Conservation (phyloP, 1,140 invertebrate species). For the Pteromalus puparum region DNA sequence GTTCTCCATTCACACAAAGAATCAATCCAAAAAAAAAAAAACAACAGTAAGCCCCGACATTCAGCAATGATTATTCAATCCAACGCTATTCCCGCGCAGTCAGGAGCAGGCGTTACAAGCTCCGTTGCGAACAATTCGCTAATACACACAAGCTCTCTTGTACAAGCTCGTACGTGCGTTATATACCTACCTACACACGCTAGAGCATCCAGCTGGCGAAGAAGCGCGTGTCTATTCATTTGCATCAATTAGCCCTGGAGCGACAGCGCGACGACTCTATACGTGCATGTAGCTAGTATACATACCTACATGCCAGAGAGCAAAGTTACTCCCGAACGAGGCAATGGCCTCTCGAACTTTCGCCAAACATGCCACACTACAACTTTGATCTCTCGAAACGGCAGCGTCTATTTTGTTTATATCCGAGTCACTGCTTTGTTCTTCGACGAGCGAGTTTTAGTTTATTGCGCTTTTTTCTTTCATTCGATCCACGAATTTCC, state of each 20-base stretch:
- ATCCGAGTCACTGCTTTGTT: not conserved
- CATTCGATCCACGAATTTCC: too few relatives aligned
- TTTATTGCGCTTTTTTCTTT: too few relatives aligned
- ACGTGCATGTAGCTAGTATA: not conserved
- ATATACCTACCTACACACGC: not conserved
- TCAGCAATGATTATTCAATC: not conserved
- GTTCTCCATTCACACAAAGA: too few relatives aligned
- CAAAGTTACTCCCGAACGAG: not conserved
- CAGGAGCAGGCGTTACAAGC: not conserved
- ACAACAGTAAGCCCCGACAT: too few relatives aligned
- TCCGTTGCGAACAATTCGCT: not conserved
- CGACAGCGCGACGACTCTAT: not conserved
- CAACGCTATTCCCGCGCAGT: not conserved
- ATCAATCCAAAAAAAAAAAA: too few relatives aligned
- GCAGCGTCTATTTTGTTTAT: not conserved
- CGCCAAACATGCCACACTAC: not conserved
- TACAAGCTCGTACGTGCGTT: not conserved
- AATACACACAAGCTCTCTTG: not conserved
- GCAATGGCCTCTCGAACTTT: not conserved
- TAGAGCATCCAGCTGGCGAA: not conserved
- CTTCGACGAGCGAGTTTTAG: not conserved
- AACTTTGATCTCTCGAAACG: not conserved
- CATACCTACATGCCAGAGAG: not conserved
- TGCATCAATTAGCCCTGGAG: constrained; percentile 4
- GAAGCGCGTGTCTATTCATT: constrained; percentile 1